These are phyloP conservation scores for Acipenser ruthenus DNA, from an alignment of 2,797 vertebrate genomes.

Conservation along the genomic window DNA sequence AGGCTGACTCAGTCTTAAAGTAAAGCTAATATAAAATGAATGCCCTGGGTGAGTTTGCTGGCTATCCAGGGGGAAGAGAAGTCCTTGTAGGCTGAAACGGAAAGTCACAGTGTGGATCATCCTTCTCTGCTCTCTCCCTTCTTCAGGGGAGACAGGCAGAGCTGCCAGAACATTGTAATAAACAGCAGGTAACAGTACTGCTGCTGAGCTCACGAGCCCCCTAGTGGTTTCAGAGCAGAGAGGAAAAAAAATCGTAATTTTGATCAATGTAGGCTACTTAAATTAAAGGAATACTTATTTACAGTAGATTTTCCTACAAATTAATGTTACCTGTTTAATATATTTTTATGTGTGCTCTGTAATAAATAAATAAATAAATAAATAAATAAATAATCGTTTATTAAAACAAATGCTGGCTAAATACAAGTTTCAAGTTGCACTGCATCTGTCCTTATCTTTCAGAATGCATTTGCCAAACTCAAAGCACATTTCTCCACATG, in stretches of 20 bases:
- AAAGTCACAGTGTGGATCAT: background rate
- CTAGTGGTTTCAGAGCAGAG: too few relatives aligned
- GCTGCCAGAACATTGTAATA: too few relatives aligned
- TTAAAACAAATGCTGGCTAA: background rate
- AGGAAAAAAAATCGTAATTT: too few relatives aligned
- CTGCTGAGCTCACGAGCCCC: too few relatives aligned
- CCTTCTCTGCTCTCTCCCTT: background rate
- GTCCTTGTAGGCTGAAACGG: background rate
- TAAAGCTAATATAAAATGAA: background rate
- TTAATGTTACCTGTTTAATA: too few relatives aligned
- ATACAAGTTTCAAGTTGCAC: too few relatives aligned
- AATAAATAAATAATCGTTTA: background rate
- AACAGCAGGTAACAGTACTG: too few relatives aligned
- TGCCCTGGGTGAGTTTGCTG: background rate
- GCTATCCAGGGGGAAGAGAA: background rate
- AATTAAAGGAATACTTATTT: too few relatives aligned
- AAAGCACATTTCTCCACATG: background rate
- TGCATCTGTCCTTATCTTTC: background rate
- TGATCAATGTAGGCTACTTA: too few relatives aligned
- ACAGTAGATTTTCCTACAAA: too few relatives aligned
- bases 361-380: too few relatives aligned
- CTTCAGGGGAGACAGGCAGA: background rate
- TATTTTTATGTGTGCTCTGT: too few relatives aligned
- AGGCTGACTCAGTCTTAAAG: background rate
- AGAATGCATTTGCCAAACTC: background rate